Conservation (phyloP, 1,140 invertebrate genomes). For the Cydia fagiglandana region DNA sequence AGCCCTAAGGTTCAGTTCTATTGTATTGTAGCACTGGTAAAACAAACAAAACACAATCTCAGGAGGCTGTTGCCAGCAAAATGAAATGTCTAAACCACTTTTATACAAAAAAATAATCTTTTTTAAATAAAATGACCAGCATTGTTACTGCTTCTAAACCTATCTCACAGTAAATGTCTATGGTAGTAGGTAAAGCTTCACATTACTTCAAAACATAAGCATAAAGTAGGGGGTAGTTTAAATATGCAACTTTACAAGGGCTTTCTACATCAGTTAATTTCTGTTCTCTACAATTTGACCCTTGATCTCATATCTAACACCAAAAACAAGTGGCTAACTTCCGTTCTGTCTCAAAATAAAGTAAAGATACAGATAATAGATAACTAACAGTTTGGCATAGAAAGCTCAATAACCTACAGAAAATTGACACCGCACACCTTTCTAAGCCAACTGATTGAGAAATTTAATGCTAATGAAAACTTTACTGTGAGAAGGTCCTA, state of each 20-base stretch:
- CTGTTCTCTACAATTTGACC: too few species aligned
- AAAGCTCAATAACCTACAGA: conserved; percentile 12
- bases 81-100: background rate
- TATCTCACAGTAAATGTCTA: conserved; percentile 2
- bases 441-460: background rate
- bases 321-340: too few species aligned
- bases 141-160: conserved; percentile 17
- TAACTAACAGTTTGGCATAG: background rate
- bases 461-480: background rate
- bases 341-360: background rate
- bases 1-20: too few species aligned
- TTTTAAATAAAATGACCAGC: conserved; percentile 29
- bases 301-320: too few species aligned
- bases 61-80: background rate
- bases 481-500: conserved; percentile 25
- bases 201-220: background rate
- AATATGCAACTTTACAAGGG: background rate
- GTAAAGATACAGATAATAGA: background rate
- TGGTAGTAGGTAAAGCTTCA: background rate
- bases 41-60: background rate
- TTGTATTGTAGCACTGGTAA: background rate
- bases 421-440: conserved; percentile 5
- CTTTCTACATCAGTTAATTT: background rate
- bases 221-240: background rate
- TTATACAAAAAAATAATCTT: conserved; percentile 20